Percentiles rank a stretch among this genome's conserved stretches.
These are phyloP conservation scores for Dendrolimus punctatus DNA, from an alignment of 1,140 invertebrate species.

Conservation along the genomic window DNA sequence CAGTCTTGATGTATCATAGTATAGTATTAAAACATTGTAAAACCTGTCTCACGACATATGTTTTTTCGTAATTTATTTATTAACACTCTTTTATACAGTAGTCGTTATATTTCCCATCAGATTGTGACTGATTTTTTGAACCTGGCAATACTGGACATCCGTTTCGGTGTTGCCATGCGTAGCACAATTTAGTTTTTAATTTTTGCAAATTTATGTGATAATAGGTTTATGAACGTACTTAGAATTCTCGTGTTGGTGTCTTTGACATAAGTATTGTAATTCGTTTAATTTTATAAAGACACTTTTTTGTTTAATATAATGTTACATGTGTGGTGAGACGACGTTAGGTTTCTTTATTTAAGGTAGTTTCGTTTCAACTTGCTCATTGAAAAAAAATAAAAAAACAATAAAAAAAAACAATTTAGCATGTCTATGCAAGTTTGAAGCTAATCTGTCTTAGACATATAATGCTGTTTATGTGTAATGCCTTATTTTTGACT, in stretches of 20 bases:
- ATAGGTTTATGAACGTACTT: constrained; percentile 43
- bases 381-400: constrained; percentile 10
- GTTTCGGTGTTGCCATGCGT: constrained; percentile 24
- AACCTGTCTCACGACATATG: constrained; percentile 68
- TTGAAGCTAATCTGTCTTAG: constrained; percentile 44
- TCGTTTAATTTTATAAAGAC: constrained; percentile 42
- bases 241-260: constrained; percentile 24
- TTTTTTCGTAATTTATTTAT: constrained; percentile 34
- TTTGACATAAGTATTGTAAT: constrained; percentile 22
- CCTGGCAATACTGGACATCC: constrained; percentile 25
- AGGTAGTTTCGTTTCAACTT: constrained; percentile 52
- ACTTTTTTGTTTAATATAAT: constrained; percentile 39
- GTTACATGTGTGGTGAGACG: constrained; percentile 72
- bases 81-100: constrained; percentile 35
- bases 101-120: constrained; percentile 63
- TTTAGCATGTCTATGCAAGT: constrained; percentile 19
- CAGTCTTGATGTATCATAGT: constrained; percentile 2
- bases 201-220: constrained; percentile 60
- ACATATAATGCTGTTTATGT: constrained; percentile 15
- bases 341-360: constrained; percentile 46
- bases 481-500: too few relatives aligned
- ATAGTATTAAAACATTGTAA: constrained; percentile 14
- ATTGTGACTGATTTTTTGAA: constrained; percentile 34
- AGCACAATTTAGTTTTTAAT: constrained; percentile 61
- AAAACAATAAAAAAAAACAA: constrained; percentile 5